These are phyloP conservation scores for Triops longicaudatus DNA, from an alignment of 1,140 invertebrate species.

Conservation along the genomic window DNA sequence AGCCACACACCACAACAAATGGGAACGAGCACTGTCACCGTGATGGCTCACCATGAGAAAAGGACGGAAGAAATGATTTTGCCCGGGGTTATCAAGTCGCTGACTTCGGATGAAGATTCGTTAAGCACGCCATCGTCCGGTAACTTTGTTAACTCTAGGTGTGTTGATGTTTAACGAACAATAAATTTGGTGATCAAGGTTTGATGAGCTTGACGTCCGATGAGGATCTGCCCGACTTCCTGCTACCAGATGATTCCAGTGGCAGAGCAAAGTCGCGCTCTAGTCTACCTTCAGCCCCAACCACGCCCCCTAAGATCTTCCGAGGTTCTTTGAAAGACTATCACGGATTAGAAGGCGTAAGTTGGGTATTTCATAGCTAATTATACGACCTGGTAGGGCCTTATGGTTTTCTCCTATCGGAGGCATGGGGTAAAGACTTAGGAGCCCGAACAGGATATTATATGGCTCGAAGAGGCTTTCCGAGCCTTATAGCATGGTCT, in stretches of 20 bases:
- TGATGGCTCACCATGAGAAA: conserved; percentile 14
- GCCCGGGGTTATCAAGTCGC: conserved; percentile 25
- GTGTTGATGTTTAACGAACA: conserved; percentile 18
- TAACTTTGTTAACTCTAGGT: conserved; percentile 22
- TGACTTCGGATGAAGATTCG: not conserved
- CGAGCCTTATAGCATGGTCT: too few species aligned
- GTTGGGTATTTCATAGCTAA: conserved; percentile 17
- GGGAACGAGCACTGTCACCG: conserved; percentile 12
- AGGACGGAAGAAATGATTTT: conserved; percentile 26
- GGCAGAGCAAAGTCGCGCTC: conserved; percentile 8
- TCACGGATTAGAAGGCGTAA: conserved; percentile 36
- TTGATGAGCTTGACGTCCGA: conserved; percentile 29
- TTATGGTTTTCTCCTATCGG: too few species aligned
- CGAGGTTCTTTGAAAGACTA: conserved; percentile 36
- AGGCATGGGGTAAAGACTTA: too few species aligned
- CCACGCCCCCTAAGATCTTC: conserved; percentile 34
- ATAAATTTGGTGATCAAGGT: conserved; percentile 28
- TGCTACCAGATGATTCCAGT: conserved; percentile 34
- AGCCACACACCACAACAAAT: not conserved
- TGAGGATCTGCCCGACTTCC: conserved; percentile 35
- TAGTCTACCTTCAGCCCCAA: not conserved
- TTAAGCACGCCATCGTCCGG: not conserved
- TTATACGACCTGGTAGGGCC: too few species aligned
- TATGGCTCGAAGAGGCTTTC: too few species aligned
- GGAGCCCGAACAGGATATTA: too few species aligned